Evolutionary conservation across 2,888 invertebrate species (phyloP), one percentile per base, ranked within the genome.

Genomic region (Ceramica pisi): DNA sequence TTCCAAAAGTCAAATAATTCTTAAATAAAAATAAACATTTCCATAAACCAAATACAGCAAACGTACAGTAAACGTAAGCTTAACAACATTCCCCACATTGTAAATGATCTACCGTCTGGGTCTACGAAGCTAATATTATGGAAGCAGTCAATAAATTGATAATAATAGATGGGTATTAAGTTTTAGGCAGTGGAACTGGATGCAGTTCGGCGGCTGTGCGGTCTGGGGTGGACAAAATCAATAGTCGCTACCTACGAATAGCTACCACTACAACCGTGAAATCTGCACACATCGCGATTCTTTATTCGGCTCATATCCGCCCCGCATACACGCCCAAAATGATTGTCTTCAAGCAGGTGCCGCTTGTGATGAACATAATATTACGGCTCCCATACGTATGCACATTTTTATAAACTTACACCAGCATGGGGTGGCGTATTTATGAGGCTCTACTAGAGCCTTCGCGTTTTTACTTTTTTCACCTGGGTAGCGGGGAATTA

Each of bases 211-310:
- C 88, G 90, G 89, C 89, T 86, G 90, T 89, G 88, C 89, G 93
- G 91, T 91, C 92, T 92, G 95, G 95, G 95, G 95, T 94, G 95
- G 93, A 94, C 94, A 95, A 95, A 95, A 96, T 96, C 95, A 94
- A 96, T 96, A 95, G 92, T 94, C 91, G 90, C 89, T 90, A 91
- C 92, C 93, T 91, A 91, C 91, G 92, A 94, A 92, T 93, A 93
- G 92, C 93, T 91, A 91, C 93, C 87, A 90, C 92, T 91, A 93
- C 92, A 92, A 85, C 86, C 90, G 87, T 89, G 90, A 89, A 90
- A 92, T 94, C 89, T 92, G 93, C 94, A 94, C 95, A 94, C 94
- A 93, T 91, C 90, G 92, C 91, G 89, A 92, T 92, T 94, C 92
- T 94, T 94, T 93, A 94, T 94, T 92, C 89, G 88, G 87, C 88